These are phyloP conservation scores for Dasysyrphus albostriatus DNA, from an alignment of 2,888 invertebrate species.

Conservation along the genomic window DNA sequence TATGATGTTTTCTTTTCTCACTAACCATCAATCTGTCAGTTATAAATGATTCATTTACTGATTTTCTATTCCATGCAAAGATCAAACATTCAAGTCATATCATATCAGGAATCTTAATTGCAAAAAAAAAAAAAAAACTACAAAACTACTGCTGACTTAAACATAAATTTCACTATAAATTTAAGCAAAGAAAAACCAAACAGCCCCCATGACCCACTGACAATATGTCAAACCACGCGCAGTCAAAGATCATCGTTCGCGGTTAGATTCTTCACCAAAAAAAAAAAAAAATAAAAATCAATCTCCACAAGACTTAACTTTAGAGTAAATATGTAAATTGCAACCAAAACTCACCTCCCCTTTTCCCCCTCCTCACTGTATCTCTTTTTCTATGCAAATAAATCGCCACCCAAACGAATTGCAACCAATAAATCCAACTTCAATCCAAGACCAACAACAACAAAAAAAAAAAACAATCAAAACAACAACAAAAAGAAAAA, in stretches of 20 bases:
- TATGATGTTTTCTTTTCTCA: no score
- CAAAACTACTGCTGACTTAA: conserved; percentile 28
- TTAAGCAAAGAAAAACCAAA: background rate
- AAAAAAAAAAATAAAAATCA: background rate
- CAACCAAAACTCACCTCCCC: background rate
- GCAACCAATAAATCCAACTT: conserved; percentile 68
- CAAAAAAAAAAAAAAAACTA: background rate
- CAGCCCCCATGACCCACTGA: conserved; percentile 74
- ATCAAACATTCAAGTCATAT: conserved; percentile 21
- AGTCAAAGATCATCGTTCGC: conserved; percentile 69
- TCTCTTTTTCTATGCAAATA: conserved; percentile 32
- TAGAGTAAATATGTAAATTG: conserved; percentile 63
- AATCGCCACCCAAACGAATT: conserved; percentile 71
- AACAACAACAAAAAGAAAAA: conserved; percentile 27
- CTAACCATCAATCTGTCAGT: conserved; percentile 52
- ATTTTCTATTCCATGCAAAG: conserved; percentile 35
- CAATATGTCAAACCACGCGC: conserved; percentile 73
- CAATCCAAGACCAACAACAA: conserved; percentile 36
- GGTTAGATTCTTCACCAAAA: background rate
- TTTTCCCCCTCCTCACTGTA: background rate
- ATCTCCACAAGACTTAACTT: conserved; percentile 2
- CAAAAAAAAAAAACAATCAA: conserved; percentile 16
- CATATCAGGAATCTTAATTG: conserved; percentile 38
- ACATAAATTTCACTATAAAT: conserved; percentile 55
- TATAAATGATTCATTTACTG: conserved; percentile 51